Conservation (phyloP, 2,888 invertebrate species). For the Lypha dubia region DNA sequence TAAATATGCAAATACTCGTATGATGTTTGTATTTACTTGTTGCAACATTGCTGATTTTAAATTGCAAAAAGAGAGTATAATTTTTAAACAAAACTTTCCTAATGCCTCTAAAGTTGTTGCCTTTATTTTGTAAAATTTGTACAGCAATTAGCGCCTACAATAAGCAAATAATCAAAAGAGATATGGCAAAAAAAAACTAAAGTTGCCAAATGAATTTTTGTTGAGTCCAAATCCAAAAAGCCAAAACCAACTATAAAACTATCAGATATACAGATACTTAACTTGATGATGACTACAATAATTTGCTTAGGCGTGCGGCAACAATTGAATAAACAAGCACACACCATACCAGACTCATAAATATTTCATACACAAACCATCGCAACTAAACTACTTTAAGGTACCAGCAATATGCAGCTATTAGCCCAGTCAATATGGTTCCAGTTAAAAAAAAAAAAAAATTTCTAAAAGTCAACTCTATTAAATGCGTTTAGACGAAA, state of each 20-base stretch:
- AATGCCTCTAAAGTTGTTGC: background rate
- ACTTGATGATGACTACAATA: constrained; percentile 60
- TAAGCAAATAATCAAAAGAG: constrained; percentile 27
- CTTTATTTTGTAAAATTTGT: constrained; percentile 1
- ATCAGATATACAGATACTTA: constrained; percentile 32
- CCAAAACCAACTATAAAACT: constrained; percentile 11
- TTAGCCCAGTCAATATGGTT: constrained; percentile 46
- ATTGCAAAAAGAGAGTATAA: background rate
- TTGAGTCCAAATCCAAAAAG: background rate
- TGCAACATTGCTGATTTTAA: background rate
- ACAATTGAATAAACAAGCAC: constrained; percentile 27
- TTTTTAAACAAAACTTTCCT: background rate
- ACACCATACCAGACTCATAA: background rate
- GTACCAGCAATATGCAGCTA: constrained; percentile 48
- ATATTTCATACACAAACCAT: background rate
- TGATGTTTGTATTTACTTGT: no score
- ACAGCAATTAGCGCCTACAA: constrained; percentile 38
- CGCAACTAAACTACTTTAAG: constrained; percentile 26
- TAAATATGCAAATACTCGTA: no score
- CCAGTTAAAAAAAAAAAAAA: constrained; percentile 11
- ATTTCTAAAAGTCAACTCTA: constrained; percentile 59
- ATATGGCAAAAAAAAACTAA: constrained; percentile 22
- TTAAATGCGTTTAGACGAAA: constrained; percentile 69
- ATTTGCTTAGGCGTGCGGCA: constrained; percentile 65
- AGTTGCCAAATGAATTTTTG: constrained; percentile 49